These are phyloP conservation scores for Ara ararauna DNA, from an alignment of 2,797 vertebrate genomes.

Conservation along the genomic window DNA sequence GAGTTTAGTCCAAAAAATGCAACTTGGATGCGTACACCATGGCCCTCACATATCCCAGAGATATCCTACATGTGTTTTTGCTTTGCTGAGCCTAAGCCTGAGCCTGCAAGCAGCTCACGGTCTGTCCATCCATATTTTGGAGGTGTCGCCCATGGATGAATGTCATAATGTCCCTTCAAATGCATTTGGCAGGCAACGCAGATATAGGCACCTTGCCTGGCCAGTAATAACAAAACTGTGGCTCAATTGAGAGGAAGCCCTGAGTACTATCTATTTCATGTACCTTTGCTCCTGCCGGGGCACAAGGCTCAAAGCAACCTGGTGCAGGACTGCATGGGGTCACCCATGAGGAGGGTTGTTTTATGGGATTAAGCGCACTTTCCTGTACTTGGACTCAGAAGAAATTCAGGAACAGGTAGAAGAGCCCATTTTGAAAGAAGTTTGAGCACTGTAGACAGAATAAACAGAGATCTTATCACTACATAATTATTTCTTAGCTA, in stretches of 20 bases:
- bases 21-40: rapidly evolving
- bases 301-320: background rate
- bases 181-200: background rate
- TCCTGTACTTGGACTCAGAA: background rate
- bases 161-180: background rate
- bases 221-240: background rate
- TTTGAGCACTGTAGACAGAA: background rate
- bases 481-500: background rate
- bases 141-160: background rate
- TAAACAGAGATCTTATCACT: background rate
- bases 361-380: background rate
- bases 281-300: background rate
- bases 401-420: background rate
- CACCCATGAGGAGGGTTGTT: background rate
- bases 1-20: background rate
- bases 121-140: background rate
- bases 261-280: background rate
- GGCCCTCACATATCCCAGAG: background rate
- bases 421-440: background rate
- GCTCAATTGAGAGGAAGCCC: background rate
- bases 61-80: background rate
- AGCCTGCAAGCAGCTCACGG: rapidly evolving
- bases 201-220: background rate
- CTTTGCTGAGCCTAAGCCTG: background rate
- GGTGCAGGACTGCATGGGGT: rapidly evolving